A percentile compares a stretch with the other conserved stretches of the same genome.
phyloP scores from a whole-genome alignment of 2,888 invertebrate genomes.

The Spatulosminthurus flaviceps region DNA sequence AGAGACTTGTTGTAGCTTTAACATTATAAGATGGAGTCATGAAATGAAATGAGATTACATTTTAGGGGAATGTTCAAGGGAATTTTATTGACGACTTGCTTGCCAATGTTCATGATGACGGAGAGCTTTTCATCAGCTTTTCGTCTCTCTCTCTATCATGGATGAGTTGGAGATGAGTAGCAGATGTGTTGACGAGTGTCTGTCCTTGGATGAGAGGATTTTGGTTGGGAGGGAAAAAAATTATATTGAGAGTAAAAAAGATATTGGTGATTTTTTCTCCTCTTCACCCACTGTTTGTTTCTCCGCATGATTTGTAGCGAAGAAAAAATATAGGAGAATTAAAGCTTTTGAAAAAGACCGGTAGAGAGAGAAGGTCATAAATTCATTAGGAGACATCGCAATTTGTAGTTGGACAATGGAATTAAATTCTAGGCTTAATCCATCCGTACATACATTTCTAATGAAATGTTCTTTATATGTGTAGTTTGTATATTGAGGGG shows the following conservation, averaged over 20 bases:
- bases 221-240: too few species aligned
- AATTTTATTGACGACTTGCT: constrained; percentile 25
- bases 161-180: too few species aligned
- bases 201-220: constrained; percentile 8
- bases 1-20: background rate
- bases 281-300: too few species aligned
- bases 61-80: constrained; percentile 21
- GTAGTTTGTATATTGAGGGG: background rate
- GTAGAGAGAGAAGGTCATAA: too few species aligned
- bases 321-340: background rate
- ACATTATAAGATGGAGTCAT: too few species aligned
- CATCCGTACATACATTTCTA: background rate
- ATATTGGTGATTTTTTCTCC: background rate
- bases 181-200: background rate
- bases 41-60: constrained; percentile 41
- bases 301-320: background rate
- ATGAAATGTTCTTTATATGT: too few species aligned
- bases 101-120: background rate
- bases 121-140: background rate
- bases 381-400: too few species aligned
- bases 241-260: background rate
- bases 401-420: too few species aligned
- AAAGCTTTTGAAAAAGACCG: too few species aligned
- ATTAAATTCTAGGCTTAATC: background rate
- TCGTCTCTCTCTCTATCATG: too few species aligned